Base-by-base conservation (phyloP, 2,113 vertebrate species). In the Phodopus roborovskii region DNA sequence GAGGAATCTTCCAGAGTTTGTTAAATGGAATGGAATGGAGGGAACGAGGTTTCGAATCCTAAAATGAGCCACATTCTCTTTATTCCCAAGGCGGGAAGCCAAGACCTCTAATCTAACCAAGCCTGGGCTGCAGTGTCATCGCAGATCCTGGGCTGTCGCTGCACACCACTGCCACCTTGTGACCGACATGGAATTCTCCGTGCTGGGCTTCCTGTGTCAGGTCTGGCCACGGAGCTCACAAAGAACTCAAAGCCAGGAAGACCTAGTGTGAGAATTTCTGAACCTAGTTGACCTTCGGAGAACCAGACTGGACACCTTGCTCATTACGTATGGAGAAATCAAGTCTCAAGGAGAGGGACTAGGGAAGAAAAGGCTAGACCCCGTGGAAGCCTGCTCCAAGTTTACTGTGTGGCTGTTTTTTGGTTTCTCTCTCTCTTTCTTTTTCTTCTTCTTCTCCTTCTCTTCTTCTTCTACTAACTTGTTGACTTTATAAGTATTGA, bases 141-240 rank as follows among this genome's bases (percentile, higher is more conserved):
- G 7, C 77, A 6, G 58, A 81, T n/a, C 3, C 11, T 5, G 53
- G 22, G 66, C 24, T 7, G 0, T 91, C 79, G 22, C 88, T 90
- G 92, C 62, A 20, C 75, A 84, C 64, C 89, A 92, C 95, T 92
- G 92, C 85, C 92, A 95, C n/a, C 97, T 96, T 13, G 96, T 83
- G 97, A 94, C 45, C 28, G 0, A 22, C 5, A 5, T 64, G 39
- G 90, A 88, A 74, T 50, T 96, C 70, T 75, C 91, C 0, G 2
- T 9, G 88, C 39, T 60, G 1, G 9, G 8, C 53, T 64, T 45
- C 74, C 4, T 33, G 2, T 0, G 3, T 87, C 13, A 3, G 33
- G 15, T 48, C n/a, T 58, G 16, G 45, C 36, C 48, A 7, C 39
- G 15, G 30, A 66, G 17, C 36, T 36, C 53, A 58, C 71, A 50